Evolutionary conservation across 2,113 vertebrate species (phyloP).

Genomic region (Lates calcarifer): DNA sequence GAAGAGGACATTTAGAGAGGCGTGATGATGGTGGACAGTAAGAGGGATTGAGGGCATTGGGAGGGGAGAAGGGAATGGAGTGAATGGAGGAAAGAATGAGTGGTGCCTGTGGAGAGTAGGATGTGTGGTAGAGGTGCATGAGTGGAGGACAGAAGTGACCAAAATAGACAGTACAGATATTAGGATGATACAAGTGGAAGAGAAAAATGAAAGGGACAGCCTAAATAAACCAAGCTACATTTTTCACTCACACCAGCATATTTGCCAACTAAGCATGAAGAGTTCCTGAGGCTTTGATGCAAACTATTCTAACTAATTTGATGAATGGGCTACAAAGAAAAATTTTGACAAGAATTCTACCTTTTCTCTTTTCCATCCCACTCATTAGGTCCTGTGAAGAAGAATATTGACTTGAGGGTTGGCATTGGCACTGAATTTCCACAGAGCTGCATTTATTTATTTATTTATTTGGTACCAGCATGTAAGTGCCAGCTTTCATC

Average conservation of each 20-base stretch:
- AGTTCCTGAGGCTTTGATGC: slow-evolving; percentile 4
- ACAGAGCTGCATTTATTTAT: slow-evolving; percentile 1
- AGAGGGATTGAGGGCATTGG: slow-evolving; percentile 62
- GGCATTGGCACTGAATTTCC: too few species aligned
- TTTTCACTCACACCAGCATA: slow-evolving; percentile 10
- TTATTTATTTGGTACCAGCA: not conserved
- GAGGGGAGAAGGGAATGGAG: slow-evolving; percentile 47
- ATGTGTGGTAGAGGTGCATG: slow-evolving; percentile 59
- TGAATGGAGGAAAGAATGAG: slow-evolving; percentile 56
- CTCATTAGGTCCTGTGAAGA: too few species aligned
- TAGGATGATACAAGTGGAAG: slow-evolving; percentile 34
- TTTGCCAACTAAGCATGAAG: slow-evolving; percentile 12
- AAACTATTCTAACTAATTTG: not conserved
- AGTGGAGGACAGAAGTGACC: slow-evolving; percentile 44
- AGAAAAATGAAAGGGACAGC: slow-evolving; percentile 31
- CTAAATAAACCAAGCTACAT: slow-evolving; percentile 44
- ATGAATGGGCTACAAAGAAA: not conserved
- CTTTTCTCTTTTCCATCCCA: too few species aligned
- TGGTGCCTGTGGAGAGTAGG: slow-evolving; percentile 38
- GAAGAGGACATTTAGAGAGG: slow-evolving; percentile 64
- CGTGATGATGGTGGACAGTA: slow-evolving; percentile 47
- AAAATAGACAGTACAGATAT: slow-evolving; percentile 52
- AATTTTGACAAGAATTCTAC: too few species aligned
- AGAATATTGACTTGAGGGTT: too few species aligned
- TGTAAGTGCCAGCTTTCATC: not conserved